phyloP scores from a whole-genome alignment of 1,140 invertebrate genomes.

The Pygmarrhopalites habei region DNA sequence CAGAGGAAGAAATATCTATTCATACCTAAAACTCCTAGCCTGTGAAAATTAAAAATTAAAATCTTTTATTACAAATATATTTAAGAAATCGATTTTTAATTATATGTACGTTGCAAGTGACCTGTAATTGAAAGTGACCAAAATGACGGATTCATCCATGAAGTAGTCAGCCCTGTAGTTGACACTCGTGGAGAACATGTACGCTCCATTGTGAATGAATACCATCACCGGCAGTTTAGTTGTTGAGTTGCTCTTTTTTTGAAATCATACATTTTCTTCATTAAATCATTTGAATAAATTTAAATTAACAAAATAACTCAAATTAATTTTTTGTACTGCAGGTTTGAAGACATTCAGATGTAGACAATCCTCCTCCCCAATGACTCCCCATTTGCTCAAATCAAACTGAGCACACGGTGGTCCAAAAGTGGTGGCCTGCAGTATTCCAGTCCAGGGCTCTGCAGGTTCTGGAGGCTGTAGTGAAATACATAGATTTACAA shows the following conservation, averaged over 20 bases:
- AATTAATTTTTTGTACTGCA: neutral
- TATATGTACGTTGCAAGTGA: no score
- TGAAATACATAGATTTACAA: no score
- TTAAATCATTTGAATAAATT: no score
- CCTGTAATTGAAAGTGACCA: slow-evolving; percentile 22
- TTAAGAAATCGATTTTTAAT: no score
- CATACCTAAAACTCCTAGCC: neutral
- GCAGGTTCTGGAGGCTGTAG: slow-evolving; percentile 41
- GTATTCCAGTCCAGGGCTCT: slow-evolving; percentile 44
- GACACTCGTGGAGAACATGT: slow-evolving; percentile 4
- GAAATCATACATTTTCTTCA: no score
- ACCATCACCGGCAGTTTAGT: slow-evolving; percentile 19
- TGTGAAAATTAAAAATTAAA: neutral
- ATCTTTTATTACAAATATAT: neutral
- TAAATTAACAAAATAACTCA: no score
- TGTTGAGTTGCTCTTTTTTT: no score
- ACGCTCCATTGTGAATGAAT: slow-evolving; percentile 23
- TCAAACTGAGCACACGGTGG: slow-evolving; percentile 44
- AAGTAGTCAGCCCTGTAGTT: slow-evolving; percentile 12
- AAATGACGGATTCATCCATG: slow-evolving; percentile 21
- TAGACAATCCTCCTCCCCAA: slow-evolving; percentile 22
- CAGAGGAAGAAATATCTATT: neutral
- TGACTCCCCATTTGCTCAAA: neutral
- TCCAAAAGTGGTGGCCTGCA: slow-evolving; percentile 44
- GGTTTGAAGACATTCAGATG: slow-evolving; percentile 13